Conservation (phyloP, 2,888 invertebrate genomes). For the Parasteatoda lunata region DNA sequence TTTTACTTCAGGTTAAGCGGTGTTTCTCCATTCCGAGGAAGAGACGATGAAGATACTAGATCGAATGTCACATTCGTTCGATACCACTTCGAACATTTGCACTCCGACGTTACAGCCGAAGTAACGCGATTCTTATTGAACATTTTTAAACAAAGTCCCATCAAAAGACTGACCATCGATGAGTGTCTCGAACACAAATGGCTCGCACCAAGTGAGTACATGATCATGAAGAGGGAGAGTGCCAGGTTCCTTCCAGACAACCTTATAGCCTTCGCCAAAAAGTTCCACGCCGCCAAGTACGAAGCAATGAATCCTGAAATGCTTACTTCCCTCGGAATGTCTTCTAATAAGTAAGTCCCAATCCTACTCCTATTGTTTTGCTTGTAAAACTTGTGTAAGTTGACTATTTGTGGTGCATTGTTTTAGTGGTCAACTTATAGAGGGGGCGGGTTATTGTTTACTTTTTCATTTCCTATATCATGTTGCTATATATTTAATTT, state of each 20-base stretch:
- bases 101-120: constrained; percentile 94
- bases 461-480: too few species aligned
- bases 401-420: too few species aligned
- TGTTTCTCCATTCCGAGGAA: constrained; percentile 91
- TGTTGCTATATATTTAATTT: too few species aligned
- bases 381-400: too few species aligned
- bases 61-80: constrained; percentile 94
- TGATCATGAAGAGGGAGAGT: constrained; percentile 92
- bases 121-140: constrained; percentile 95
- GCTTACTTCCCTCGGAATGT: constrained; percentile 62
- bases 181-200: constrained; percentile 97
- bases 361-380: too few species aligned
- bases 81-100: constrained; percentile 94
- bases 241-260: constrained; percentile 82
- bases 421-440: too few species aligned
- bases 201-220: constrained; percentile 92
- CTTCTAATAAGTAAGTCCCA: constrained; percentile 57
- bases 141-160: constrained; percentile 93
- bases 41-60: constrained; percentile 89
- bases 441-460: too few species aligned
- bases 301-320: constrained; percentile 61
- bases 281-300: constrained; percentile 66
- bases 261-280: constrained; percentile 70
- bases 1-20: constrained; percentile 77
- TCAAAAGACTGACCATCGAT: constrained; percentile 93